These are phyloP conservation scores for Cyphomyrus discorhynchus DNA, from an alignment of 2,113 vertebrate species.

Conservation along the genomic window DNA sequence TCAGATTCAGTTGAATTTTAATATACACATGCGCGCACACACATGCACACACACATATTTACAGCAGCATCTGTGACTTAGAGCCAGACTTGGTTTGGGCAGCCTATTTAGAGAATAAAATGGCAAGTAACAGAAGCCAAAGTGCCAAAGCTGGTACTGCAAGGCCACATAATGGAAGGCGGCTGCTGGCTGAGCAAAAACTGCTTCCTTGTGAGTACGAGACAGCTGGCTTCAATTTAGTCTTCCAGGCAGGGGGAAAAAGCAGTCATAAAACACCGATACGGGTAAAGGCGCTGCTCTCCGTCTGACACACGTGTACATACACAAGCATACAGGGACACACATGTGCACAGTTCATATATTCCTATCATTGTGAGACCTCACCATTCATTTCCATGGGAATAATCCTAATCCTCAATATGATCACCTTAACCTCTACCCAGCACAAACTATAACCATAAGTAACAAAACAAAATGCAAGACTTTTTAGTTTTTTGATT, in stretches of 20 bases:
- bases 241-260: neutral
- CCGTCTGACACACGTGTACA: neutral
- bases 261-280: constrained; percentile 13
- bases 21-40: neutral
- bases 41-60: neutral
- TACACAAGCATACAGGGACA: neutral
- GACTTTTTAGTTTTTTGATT: neutral
- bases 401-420: neutral
- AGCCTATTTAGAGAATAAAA: neutral
- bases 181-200: neutral
- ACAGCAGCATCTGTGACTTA: neutral
- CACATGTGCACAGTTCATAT: neutral
- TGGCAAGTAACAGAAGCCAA: neutral
- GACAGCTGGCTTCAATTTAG: neutral
- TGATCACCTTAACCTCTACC: neutral
- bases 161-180: constrained; percentile 11
- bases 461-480: neutral
- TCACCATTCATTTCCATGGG: neutral
- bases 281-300: neutral
- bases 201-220: constrained; percentile 14
- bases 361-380: neutral
- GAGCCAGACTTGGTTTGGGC: neutral
- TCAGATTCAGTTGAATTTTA: neutral
- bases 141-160: neutral
- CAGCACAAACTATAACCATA: neutral